Evolutionary conservation across 1,140 invertebrate species (phyloP).

Genomic region (Oedothorax gibbosus): DNA sequence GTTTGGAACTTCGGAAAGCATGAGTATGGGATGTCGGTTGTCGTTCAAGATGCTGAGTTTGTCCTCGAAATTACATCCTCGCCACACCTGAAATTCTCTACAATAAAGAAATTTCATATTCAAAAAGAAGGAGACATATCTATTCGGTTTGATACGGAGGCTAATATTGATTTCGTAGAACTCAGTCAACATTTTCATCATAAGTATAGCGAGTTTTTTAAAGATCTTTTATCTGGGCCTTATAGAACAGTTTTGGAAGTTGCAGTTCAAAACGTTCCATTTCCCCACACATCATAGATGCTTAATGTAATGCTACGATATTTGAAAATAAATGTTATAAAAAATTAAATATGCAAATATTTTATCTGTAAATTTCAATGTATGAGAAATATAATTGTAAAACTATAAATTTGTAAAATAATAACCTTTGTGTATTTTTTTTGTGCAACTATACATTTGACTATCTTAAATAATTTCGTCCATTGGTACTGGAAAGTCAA

Average conservation of each 20-base stretch:
- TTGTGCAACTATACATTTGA: no score
- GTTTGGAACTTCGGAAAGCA: background rate
- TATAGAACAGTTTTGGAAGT: slow-evolving; percentile 18
- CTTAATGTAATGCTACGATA: no score
- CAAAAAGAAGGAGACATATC: background rate
- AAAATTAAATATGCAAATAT: no score
- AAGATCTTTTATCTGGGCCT: background rate
- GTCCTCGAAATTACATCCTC: slow-evolving; percentile 23
- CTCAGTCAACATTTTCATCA: background rate
- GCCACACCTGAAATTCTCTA: background rate
- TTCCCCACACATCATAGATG: background rate
- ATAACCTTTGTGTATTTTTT: no score
- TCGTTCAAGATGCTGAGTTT: background rate
- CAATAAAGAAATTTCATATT: background rate
- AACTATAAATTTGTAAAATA: no score
- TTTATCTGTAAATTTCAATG: no score
- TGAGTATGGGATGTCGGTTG: background rate
- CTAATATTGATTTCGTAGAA: background rate
- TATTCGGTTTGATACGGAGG: background rate
- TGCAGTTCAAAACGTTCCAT: background rate
- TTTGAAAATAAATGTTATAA: no score
- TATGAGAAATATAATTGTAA: no score
- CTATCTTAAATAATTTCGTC: no score
- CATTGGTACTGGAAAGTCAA: no score
- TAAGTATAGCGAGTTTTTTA: background rate